Evolutionary conservation across 2,113 vertebrate genomes (phyloP), one percentile per base, ranked within the genome.

Genomic region (Laticauda laticaudata): DNA sequence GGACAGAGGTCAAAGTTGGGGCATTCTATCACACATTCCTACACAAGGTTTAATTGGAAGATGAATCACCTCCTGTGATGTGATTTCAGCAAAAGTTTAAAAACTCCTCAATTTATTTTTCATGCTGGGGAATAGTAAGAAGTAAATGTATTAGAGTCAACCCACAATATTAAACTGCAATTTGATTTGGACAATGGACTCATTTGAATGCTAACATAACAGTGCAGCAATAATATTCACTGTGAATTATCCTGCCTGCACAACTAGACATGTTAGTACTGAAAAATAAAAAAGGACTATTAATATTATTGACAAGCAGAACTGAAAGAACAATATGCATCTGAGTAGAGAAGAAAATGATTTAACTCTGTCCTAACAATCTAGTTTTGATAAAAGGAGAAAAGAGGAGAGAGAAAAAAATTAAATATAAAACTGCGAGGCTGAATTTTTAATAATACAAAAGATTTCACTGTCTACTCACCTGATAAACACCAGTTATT

Each of bases 361-460:
- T 92, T 89, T 89, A 93, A 95, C 53, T 94, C 90, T 93, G 95
- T 94, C 2, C 24, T 91, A 54, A 95, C 45, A 48, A 75, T 15
- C 23, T 61, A 90, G 12, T 43, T 90, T 55, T 56, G 51, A 55
- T 48, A 81, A 75, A 95, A 88, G 95, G 1, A 92, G 55, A 81
- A 81, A 81, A 81, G 75, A 43, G 95, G 88, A 88, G 87, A 92
- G 64, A 92, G 64, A 75, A 93, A 48, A 94, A 95, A 48, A 4
- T 57, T 23, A 89, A 87, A 91, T 61, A 48, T 4, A 34, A 14
- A 94, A 95, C 48, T 92, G 93, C 95, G 56, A 5, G 90, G 96
- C 94, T 91, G 87, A 92, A 18, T 8, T n/a, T 90, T 90, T 89
- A 26, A 69, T 18, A 64, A 24, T 34, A 92, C 29, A 94, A 91